phyloP scores from a whole-genome alignment of 2,888 invertebrate species.

The Polydrusus cervinus region DNA sequence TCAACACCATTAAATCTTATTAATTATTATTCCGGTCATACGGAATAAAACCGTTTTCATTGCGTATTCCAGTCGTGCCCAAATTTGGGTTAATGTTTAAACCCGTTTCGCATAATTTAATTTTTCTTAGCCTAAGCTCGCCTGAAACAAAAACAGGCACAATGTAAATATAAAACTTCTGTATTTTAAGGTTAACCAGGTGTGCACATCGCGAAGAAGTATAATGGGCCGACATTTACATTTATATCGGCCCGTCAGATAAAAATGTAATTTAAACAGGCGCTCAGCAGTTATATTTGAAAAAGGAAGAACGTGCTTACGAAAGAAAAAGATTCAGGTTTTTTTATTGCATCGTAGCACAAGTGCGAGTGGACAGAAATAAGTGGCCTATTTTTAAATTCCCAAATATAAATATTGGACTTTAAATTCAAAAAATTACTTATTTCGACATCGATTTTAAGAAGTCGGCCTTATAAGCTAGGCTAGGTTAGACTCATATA shows the following conservation, averaged over 20 bases:
- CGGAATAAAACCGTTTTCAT: conserved; percentile 9
- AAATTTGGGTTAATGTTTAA: conserved; percentile 21
- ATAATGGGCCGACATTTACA: conserved; percentile 40
- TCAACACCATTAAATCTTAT: conserved; percentile 10
- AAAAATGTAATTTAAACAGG: conserved; percentile 37
- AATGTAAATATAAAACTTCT: conserved; percentile 22
- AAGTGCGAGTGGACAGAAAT: conserved; percentile 17
- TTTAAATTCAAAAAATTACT: neutral
- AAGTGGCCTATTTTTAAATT: conserved; percentile 1
- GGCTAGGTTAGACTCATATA: too few species aligned
- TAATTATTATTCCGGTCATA: conserved; percentile 15
- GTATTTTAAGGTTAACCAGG: conserved; percentile 34
- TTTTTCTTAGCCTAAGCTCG: conserved; percentile 7
- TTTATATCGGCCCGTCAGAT: conserved; percentile 35
- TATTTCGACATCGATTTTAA: too few species aligned
- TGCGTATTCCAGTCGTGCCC: conserved; percentile 19
- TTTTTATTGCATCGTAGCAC: conserved; percentile 11
- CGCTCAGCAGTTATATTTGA: conserved; percentile 13
- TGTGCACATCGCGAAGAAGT: conserved; percentile 31
- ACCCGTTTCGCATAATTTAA: conserved; percentile 3
- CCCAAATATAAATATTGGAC: too few species aligned
- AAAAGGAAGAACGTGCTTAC: conserved; percentile 2
- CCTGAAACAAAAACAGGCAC: conserved; percentile 15
- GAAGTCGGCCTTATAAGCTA: too few species aligned
- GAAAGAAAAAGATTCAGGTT: conserved; percentile 15